These are phyloP conservation scores for Semotilus atromaculatus DNA, from an alignment of 2,797 vertebrate genomes.

Conservation along the genomic window DNA sequence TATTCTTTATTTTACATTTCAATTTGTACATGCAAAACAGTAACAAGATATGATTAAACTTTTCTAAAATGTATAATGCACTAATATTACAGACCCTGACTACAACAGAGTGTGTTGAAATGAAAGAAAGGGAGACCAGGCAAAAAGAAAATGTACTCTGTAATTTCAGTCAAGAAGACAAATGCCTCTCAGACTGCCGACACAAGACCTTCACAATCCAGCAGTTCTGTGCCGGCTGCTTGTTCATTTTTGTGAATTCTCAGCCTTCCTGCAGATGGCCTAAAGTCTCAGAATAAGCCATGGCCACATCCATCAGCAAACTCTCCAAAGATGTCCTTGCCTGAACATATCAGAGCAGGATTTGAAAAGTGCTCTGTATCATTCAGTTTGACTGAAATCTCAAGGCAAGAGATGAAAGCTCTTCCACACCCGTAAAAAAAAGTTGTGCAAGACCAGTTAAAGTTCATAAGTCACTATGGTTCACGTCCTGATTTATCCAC, in stretches of 20 bases:
- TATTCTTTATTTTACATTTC: neutral
- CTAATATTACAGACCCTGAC: conserved; percentile 2
- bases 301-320: conserved; percentile 24
- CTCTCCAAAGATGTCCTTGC: conserved; percentile 2
- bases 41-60: neutral
- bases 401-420: neutral
- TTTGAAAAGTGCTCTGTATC: neutral
- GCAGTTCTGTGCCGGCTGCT: conserved; percentile 2
- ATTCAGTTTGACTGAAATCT: neutral
- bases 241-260: conserved; percentile 9
- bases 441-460: neutral
- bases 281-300: conserved; percentile 6
- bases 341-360: conserved; percentile 6
- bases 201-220: conserved; percentile 14
- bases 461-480: conserved; percentile 4
- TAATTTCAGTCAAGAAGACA: conserved; percentile 30
- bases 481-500: neutral
- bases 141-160: neutral
- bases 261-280: conserved; percentile 2
- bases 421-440: neutral
- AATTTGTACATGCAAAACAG: neutral
- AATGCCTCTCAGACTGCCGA: conserved; percentile 5
- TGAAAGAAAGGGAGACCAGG: neutral
- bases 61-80: neutral
- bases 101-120: neutral